phyloP scores from a whole-genome alignment of 2,888 invertebrate species.

The Margaritifera margaritifera region DNA sequence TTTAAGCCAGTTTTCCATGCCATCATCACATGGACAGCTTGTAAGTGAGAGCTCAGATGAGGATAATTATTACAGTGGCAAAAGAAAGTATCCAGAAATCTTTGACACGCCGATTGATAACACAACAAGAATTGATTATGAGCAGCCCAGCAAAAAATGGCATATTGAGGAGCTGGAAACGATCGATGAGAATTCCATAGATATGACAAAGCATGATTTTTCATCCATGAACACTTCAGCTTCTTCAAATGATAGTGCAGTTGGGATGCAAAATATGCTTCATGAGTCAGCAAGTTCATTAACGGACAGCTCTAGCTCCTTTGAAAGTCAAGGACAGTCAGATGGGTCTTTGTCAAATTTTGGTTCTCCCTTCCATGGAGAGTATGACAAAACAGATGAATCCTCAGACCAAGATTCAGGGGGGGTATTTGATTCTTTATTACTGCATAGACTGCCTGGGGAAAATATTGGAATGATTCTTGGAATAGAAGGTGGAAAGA shows the following conservation, averaged over 20 bases:
- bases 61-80: constrained; percentile 29
- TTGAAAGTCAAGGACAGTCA: constrained; percentile 32
- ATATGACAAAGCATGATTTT: too few relatives aligned
- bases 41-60: constrained; percentile 35
- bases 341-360: constrained; percentile 34
- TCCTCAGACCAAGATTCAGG: neutral
- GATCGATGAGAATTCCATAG: too few relatives aligned
- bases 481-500: constrained; percentile 92
- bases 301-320: constrained; percentile 38
- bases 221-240: constrained; percentile 14
- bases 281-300: constrained; percentile 28
- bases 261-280: constrained; percentile 21
- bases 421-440: constrained; percentile 71
- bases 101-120: constrained; percentile 31
- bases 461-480: constrained; percentile 92
- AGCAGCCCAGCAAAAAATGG: too few relatives aligned
- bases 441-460: constrained; percentile 88
- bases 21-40: neutral
- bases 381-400: constrained; percentile 15
- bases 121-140: too few relatives aligned
- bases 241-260: constrained; percentile 24
- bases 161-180: too few relatives aligned
- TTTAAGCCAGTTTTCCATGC: constrained; percentile 9
- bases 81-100: constrained; percentile 12
- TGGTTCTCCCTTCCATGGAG: constrained; percentile 30